Base-by-base conservation (phyloP, 2,888 invertebrate species). In the Argyra leucocephala region DNA sequence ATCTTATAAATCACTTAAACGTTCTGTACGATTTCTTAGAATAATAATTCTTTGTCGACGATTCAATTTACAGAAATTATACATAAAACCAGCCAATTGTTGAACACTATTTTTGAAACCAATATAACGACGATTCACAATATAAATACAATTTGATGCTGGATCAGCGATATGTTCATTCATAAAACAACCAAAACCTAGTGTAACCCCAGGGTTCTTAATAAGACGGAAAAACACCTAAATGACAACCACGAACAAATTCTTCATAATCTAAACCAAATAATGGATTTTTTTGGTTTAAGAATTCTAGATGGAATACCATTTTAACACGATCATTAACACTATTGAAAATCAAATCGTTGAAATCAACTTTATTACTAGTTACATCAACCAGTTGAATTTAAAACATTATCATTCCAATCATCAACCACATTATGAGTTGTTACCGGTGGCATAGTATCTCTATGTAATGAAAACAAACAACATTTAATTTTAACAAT, bases 191-290 rank as follows among this genome's bases (percentile, higher is more conserved):
- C 98, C 98, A 78, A 98, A 98, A 58, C 95, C 95, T 61, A 97
- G 98, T 99, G 79, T 98, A 99, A 0, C 99, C 99, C 99, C 99
- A 99, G 0, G 99, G 99, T 78, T 99, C 99, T 78, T 99, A 99
- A 80, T 99, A 99, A 0, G 97, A 97, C 0, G 99, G 99, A 80
- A 99, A 99, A 22, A 99, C 98, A 0, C 99, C 99, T 71, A 99
- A 82, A 81, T 99, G 99, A 73, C 99, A 99, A 6, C 99, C 99
- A 26, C 99, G 85, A 0, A 99, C 98, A 80, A 99, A 99, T 77
- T 99, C 99, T 77, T 99, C 98, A 77, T 99, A 99, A 74, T 99
- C 99, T 73, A 99, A 81, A 0, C 96, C 96, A 79, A 99, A 95
- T 1, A 99, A 82, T 0, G 99, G 99, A 80, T 98, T 99, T 0